Conservation (phyloP, 2,888 invertebrate species). For the Dolichomitus sp. region DNA sequence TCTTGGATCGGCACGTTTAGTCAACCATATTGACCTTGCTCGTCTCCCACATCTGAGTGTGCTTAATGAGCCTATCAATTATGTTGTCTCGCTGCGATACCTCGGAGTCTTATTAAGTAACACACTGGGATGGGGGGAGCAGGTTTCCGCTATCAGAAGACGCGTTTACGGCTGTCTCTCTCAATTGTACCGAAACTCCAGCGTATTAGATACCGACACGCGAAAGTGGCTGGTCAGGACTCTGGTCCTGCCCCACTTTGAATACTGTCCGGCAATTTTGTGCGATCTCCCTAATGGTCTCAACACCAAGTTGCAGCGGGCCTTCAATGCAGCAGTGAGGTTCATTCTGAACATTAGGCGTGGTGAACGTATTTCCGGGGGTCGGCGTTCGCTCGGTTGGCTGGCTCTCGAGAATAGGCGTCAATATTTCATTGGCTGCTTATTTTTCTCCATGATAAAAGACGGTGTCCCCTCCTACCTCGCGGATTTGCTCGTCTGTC, state of each 20-base stretch:
- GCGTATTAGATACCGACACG: background rate
- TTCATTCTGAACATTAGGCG: background rate
- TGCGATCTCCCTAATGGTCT: background rate
- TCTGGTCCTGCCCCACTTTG: background rate
- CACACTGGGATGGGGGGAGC: background rate
- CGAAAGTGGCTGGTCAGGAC: background rate
- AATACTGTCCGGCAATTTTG: background rate
- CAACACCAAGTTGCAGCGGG: background rate
- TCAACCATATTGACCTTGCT: no score
- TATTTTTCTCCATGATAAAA: background rate
- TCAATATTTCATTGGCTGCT: background rate
- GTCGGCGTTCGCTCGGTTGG: no score
- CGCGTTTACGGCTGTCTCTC: background rate
- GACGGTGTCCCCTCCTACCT: background rate
- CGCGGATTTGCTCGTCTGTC: background rate
- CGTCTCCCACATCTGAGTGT: no score
- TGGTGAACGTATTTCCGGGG: background rate
- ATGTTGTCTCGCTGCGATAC: no score
- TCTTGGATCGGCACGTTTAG: no score
- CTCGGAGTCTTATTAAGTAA: no score
- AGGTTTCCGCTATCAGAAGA: background rate
- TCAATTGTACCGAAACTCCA: background rate
- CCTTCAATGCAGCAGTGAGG: background rate
- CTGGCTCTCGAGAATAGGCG: background rate
- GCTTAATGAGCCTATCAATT: no score